Base-by-base conservation (phyloP, 2,797 vertebrate species). In the Crypturellus tataupa region DNA sequence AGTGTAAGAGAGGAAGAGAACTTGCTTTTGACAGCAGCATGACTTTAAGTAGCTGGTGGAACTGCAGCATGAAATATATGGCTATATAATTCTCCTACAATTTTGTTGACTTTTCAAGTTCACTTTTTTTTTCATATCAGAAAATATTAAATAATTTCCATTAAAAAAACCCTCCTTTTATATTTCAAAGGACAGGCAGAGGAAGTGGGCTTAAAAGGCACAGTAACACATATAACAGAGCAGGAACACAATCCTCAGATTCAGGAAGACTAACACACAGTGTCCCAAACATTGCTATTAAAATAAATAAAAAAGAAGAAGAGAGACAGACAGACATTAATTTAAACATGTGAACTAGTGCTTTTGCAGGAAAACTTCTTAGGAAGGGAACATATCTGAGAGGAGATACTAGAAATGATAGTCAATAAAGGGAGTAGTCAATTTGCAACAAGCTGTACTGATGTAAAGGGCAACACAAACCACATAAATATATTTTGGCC, bases 181-280 rank as follows among this genome's bases (percentile, higher is more conserved):
- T 5, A 23, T 89, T 59, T 77, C 40, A 62, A 87, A 67, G 46
- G 65, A 2, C 62, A 51, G 35, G 46, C 21, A 60, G 56, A 71
- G 39, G 27, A 72, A 44, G 49, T 49, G 14, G 53, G n/a, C 63
- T 21, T 62, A 46, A 4, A 31, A 49, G 40, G n/a, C 64, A 29
- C 21, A 73, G 1, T 62, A 65, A 27, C 0, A 2, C 9, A 7
- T 0, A 0, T 44, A 78, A 31, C 4, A 35, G 63, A 23, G 7
- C 39, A 40, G 29, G 65, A 40, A 27, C 13, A 7, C 25, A 60
- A 33, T n/a, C 24, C 39, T 59, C 4, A 15, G 17, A 17, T 2
- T 12, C 42, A 64, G 2, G 37, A 68, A 42, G 20, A 60, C 35
- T 60, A 72, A 67, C 11, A 6, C 19, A 18, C 20, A 46, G 44